Conservation (phyloP, 2,888 invertebrate species). For the Drosophila lacicola region DNA sequence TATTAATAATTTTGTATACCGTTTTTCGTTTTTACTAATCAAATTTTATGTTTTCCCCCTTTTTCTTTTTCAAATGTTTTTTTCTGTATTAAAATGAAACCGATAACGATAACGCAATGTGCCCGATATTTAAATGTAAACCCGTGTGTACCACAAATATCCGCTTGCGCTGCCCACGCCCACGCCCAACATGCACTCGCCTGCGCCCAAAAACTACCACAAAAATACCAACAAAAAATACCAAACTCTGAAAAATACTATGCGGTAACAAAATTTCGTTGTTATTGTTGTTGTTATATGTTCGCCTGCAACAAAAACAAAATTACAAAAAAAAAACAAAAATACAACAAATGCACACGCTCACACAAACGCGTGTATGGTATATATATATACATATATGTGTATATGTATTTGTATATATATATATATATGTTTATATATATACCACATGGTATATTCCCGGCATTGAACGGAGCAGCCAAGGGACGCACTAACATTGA, state of each 20-base stretch:
- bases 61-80: conserved; percentile 60
- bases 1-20: conserved; percentile 63
- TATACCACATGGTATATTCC: conserved; percentile 28
- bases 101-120: conserved; percentile 78
- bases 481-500: conserved; percentile 99
- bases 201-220: conserved; percentile 54
- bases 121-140: conserved; percentile 40
- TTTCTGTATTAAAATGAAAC: conserved; percentile 85
- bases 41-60: conserved; percentile 70
- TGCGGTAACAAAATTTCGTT: conserved; percentile 75
- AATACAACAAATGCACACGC: conserved; percentile 30
- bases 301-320: conserved; percentile 57
- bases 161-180: conserved; percentile 60
- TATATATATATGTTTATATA: conserved; percentile 8
- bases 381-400: conserved; percentile 16
- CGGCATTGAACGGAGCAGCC: conserved; percentile 87
- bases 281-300: conserved; percentile 78
- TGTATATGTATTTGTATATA: conserved; percentile 29
- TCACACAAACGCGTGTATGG: conserved; percentile 23
- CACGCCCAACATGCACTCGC: conserved; percentile 68
- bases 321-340: conserved; percentile 18
- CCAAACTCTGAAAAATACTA: conserved; percentile 57
- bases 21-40: conserved; percentile 76
- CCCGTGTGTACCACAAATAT: conserved; percentile 31
- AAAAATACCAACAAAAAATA: conserved; percentile 47